Conservation (phyloP, 2,113 vertebrate genomes). For the Hydrochoerus hydrochaeris region DNA sequence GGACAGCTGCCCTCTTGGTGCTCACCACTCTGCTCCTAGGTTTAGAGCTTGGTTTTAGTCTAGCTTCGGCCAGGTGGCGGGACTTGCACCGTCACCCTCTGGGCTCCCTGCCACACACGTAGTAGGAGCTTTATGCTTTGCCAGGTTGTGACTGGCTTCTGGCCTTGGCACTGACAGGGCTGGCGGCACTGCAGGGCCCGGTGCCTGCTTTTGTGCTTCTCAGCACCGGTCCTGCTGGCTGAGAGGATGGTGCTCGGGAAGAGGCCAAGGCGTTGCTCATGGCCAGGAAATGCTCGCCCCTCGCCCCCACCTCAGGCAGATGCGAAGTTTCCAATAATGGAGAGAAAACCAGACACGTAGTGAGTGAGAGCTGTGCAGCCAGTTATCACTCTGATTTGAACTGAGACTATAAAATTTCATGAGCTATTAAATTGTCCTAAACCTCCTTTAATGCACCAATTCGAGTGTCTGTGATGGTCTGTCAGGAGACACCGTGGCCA, state of each 20-base stretch:
- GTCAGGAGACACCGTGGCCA: background rate
- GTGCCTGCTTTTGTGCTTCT: background rate
- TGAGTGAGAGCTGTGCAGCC: constrained; percentile 75
- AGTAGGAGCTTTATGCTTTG: background rate
- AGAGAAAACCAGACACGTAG: constrained; percentile 80
- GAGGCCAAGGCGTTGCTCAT: background rate
- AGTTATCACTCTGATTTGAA: constrained; percentile 87
- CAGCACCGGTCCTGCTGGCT: background rate
- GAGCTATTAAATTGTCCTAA: constrained; percentile 88
- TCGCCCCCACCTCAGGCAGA: constrained; percentile 74
- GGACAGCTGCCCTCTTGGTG: background rate
- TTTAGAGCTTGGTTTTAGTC: background rate
- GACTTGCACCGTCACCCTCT: background rate
- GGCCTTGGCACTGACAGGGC: background rate
- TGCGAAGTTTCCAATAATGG: constrained; percentile 83
- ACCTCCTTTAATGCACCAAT: constrained; percentile 83
- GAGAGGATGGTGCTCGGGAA: constrained; percentile 36
- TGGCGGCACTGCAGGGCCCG: fast-evolving
- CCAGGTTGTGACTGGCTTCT: background rate
- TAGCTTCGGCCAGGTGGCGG: fast-evolving
- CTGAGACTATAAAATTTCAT: constrained; percentile 88
- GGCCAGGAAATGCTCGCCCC: background rate
- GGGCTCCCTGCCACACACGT: fast-evolving
- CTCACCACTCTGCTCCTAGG: fast-evolving
- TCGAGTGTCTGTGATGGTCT: constrained; percentile 80